Conservation (phyloP, 2,113 vertebrate genomes). For the Bettongia penicillata region DNA sequence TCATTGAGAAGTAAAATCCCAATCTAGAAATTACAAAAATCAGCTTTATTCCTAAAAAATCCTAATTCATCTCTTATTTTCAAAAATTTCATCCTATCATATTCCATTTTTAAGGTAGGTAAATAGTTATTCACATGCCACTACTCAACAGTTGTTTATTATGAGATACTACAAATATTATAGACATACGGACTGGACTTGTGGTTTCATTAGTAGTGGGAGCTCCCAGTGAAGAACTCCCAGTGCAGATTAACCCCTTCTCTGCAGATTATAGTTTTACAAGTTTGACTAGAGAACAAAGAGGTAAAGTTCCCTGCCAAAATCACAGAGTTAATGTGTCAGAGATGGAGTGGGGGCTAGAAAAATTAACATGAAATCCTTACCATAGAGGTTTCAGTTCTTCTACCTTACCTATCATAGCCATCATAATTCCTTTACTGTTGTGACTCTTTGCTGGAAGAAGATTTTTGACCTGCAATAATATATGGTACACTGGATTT, state of each 20-base stretch:
- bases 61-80: not conserved
- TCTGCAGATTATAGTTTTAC: not conserved
- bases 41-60: not conserved
- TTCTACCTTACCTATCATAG: not conserved
- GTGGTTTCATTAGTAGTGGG: not conserved
- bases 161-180: not conserved
- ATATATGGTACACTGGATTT: not conserved
- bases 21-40: not conserved
- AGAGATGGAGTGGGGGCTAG: too few relatives aligned
- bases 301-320: not conserved
- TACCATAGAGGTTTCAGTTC: too few relatives aligned
- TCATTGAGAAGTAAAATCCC: not conserved
- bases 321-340: not conserved
- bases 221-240: not conserved
- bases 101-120: not conserved
- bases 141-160: not conserved
- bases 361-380: too few relatives aligned
- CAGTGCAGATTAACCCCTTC: not conserved
- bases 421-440: not conserved
- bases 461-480: not conserved
- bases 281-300: not conserved
- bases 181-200: not conserved
- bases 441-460: not conserved
- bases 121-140: not conserved
- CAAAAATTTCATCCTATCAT: not conserved